These are phyloP conservation scores for Pogonomyrmex barbatus DNA, from an alignment of 1,140 invertebrate genomes.

Conservation along the genomic window DNA sequence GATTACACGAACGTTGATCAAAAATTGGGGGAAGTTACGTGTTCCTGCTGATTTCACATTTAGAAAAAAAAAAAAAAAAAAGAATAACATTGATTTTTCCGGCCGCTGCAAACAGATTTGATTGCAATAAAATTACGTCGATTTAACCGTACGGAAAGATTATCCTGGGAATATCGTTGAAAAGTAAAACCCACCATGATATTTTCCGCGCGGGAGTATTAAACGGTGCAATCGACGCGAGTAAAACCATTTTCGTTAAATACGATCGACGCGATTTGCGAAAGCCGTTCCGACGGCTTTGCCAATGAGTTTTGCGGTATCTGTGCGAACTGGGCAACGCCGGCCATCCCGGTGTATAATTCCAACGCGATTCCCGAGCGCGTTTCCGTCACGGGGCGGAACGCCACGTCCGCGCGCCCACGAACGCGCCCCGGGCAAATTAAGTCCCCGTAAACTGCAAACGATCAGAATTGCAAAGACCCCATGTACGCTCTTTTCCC, in stretches of 20 bases:
- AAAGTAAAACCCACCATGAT: slow-evolving; percentile 20
- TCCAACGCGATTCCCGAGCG: slow-evolving; percentile 42
- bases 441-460: slow-evolving; percentile 65
- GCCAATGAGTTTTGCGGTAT: slow-evolving; percentile 32
- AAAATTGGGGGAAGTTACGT: slow-evolving; percentile 4
- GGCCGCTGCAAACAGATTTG: slow-evolving; percentile 37
- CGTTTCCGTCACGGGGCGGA: slow-evolving; percentile 27
- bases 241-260: slow-evolving; percentile 60
- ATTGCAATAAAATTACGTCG: slow-evolving; percentile 58
- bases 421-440: slow-evolving; percentile 57
- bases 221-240: slow-evolving; percentile 45
- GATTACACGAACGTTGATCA: background rate
- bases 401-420: slow-evolving; percentile 22
- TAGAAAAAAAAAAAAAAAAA: slow-evolving; percentile 16
- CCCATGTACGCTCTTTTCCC: slow-evolving; percentile 19
- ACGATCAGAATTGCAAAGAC: slow-evolving; percentile 72
- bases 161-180: slow-evolving; percentile 39
- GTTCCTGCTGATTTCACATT: slow-evolving; percentile 17
- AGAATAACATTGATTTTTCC: slow-evolving; percentile 30
- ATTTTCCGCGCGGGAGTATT: slow-evolving; percentile 41
- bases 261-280: slow-evolving; percentile 40
- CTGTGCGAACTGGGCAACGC: background rate
- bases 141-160: slow-evolving; percentile 59
- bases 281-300: slow-evolving; percentile 29
- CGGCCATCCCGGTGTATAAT: slow-evolving; percentile 25